Percentiles rank a stretch among this genome's conserved stretches.
Evolutionary conservation across 2,888 invertebrate genomes (phyloP).

Genomic region (Arctia plantaginis): DNA sequence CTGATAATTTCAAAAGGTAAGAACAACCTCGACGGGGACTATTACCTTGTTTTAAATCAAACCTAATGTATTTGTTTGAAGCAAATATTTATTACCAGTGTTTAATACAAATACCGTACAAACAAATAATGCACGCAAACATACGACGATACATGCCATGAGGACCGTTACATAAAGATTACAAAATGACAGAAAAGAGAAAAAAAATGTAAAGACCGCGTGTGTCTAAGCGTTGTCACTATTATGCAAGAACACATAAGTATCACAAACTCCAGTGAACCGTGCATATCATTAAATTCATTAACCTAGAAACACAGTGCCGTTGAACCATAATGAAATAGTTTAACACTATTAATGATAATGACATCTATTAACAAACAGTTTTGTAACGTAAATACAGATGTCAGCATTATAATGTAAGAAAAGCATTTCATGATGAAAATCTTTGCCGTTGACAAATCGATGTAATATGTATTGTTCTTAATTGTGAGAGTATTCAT

Average conservation of each 20-base stretch:
- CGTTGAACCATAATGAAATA: slow-evolving; percentile 38
- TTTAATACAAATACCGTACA: background rate
- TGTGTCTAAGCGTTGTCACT: slow-evolving; percentile 48
- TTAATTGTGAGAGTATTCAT: background rate
- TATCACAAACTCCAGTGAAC: slow-evolving; percentile 44
- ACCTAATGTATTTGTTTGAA: background rate
- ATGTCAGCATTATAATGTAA: slow-evolving; percentile 25
- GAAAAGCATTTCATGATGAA: slow-evolving; percentile 7
- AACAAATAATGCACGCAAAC: background rate
- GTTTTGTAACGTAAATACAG: slow-evolving; percentile 1
- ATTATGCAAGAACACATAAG: slow-evolving; percentile 60
- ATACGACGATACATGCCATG: slow-evolving; percentile 14
- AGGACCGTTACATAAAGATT: slow-evolving; percentile 50
- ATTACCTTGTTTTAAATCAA: background rate
- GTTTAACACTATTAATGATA: slow-evolving; percentile 23
- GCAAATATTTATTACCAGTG: background rate
- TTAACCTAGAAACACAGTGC: slow-evolving; percentile 56
- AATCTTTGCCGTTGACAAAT: background rate
- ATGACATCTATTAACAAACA: slow-evolving; percentile 20
- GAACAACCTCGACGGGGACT: background rate
- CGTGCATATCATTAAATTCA: slow-evolving; percentile 47
- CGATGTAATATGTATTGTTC: background rate
- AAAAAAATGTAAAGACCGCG: slow-evolving; percentile 40
- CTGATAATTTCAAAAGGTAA: background rate
- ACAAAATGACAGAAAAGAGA: slow-evolving; percentile 56